These are phyloP conservation scores for Tenthredo amoena DNA, from an alignment of 2,888 invertebrate species.

Conservation along the genomic window DNA sequence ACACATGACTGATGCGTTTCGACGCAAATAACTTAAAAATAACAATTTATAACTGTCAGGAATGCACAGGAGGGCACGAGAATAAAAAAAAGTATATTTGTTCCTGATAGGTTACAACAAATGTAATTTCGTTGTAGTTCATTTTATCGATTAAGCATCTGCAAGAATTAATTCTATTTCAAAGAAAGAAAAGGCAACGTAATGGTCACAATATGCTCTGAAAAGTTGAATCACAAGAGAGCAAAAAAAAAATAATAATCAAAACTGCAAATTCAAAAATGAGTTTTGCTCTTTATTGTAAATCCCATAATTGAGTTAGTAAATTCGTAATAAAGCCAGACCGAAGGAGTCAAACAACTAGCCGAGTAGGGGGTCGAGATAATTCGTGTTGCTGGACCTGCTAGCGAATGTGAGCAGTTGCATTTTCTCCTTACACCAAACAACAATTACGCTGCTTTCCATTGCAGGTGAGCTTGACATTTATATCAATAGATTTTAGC, in stretches of 20 bases:
- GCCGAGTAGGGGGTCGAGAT: conserved; percentile 47
- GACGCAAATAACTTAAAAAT: not conserved
- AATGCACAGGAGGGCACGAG: not conserved
- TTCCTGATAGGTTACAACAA: too few species aligned
- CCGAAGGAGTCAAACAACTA: not conserved
- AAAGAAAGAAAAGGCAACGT: too few species aligned
- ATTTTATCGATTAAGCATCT: too few species aligned
- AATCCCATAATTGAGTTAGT: not conserved
- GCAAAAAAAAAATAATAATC: not conserved
- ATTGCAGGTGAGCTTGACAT: conserved; percentile 42
- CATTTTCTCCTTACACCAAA: conserved; percentile 38
- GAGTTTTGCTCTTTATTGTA: not conserved
- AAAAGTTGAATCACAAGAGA: too few species aligned
- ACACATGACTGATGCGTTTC: not conserved
- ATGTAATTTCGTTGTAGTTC: too few species aligned
- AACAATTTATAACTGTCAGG: not conserved
- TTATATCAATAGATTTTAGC: not conserved
- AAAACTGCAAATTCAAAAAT: not conserved
- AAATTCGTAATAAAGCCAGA: conserved; percentile 1
- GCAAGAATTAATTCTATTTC: too few species aligned
- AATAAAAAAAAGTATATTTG: not conserved
- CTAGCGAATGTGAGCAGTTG: conserved; percentile 24
- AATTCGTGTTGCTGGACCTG: conserved; percentile 26
- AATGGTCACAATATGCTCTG: too few species aligned
- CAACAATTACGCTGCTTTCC: conserved; percentile 37